phyloP scores from a whole-genome alignment of 2,888 invertebrate genomes.

The Apamea sordens region DNA sequence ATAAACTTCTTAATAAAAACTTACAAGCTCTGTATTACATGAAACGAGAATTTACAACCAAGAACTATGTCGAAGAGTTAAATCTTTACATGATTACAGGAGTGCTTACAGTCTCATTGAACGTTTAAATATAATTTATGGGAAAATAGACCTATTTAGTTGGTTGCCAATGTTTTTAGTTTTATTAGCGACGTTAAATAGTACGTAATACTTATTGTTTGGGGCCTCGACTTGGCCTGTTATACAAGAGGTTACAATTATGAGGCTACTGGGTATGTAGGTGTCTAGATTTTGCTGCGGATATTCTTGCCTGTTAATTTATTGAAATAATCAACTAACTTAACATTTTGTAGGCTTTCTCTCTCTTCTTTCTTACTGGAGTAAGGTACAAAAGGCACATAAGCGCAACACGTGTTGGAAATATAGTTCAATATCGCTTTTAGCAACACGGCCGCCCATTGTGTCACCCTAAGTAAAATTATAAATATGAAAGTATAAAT shows the following conservation, averaged over 20 bases:
- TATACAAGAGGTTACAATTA: constrained; percentile 20
- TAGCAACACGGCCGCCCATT: too few relatives aligned
- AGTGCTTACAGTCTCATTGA: constrained; percentile 39
- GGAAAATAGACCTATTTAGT: constrained; percentile 58
- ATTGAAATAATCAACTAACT: neutral
- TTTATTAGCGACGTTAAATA: constrained; percentile 47
- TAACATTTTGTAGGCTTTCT: too few relatives aligned
- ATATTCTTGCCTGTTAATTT: neutral
- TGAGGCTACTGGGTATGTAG: constrained; percentile 14
- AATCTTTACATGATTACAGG: constrained; percentile 38
- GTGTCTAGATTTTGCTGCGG: neutral
- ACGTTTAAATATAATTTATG: constrained; percentile 56
- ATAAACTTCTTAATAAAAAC: constrained; percentile 31
- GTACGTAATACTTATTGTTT: constrained; percentile 49
- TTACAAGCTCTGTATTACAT: constrained; percentile 27
- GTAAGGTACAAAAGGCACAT: too few relatives aligned
- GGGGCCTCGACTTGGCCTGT: constrained; percentile 25
- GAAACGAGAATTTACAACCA: constrained; percentile 23
- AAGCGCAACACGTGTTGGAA: neutral
- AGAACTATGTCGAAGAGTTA: constrained; percentile 40
- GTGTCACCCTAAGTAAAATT: too few relatives aligned
- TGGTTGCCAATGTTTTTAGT: constrained; percentile 51
- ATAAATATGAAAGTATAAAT: too few relatives aligned
- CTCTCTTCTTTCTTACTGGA: neutral
- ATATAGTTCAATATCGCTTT: too few relatives aligned